A percentile compares a stretch with the other conserved stretches of the same genome.
phyloP scores from a whole-genome alignment of 2,888 invertebrate genomes.

The Nymphalis polychloros region DNA sequence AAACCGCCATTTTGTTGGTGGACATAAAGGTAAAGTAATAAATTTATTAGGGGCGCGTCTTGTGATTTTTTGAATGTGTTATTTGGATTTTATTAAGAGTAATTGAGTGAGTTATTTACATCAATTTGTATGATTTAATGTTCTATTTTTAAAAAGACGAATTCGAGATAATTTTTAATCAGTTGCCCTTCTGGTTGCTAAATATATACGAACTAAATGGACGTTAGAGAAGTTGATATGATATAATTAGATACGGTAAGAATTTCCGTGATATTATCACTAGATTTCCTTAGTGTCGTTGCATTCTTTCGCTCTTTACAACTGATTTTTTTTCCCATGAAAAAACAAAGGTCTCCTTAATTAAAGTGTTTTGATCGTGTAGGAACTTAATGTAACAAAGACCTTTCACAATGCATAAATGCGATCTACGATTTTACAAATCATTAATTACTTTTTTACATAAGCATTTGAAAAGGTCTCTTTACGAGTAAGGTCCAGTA shows the following conservation, averaged over 20 bases:
- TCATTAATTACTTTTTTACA: slow-evolving; percentile 5
- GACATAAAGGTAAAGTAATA: no score
- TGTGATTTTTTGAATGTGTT: no score
- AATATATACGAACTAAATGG: background rate
- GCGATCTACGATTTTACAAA: slow-evolving; percentile 16
- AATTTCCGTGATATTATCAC: slow-evolving; percentile 33
- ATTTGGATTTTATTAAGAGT: no score
- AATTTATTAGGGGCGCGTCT: no score
- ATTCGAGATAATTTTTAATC: no score
- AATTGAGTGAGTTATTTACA: no score
- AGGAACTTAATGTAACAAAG: slow-evolving; percentile 12
- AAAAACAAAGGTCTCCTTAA: slow-evolving; percentile 32
- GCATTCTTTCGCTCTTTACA: slow-evolving; percentile 26
- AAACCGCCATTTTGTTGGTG: no score
- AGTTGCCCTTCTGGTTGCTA: no score
- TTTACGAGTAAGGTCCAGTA: slow-evolving; percentile 20
- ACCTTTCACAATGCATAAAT: slow-evolving; percentile 28
- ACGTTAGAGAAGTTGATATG: background rate
- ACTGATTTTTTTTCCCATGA: slow-evolving; percentile 21
- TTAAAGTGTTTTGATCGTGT: slow-evolving; percentile 22
- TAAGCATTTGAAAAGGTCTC: background rate
- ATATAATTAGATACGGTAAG: slow-evolving; percentile 4
- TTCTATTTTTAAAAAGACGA: no score
- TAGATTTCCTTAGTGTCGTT: slow-evolving; percentile 17
- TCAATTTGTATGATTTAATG: no score